These are phyloP conservation scores for Reinhardtius hippoglossoides DNA, from an alignment of 2,113 vertebrate genomes.

Conservation along the genomic window DNA sequence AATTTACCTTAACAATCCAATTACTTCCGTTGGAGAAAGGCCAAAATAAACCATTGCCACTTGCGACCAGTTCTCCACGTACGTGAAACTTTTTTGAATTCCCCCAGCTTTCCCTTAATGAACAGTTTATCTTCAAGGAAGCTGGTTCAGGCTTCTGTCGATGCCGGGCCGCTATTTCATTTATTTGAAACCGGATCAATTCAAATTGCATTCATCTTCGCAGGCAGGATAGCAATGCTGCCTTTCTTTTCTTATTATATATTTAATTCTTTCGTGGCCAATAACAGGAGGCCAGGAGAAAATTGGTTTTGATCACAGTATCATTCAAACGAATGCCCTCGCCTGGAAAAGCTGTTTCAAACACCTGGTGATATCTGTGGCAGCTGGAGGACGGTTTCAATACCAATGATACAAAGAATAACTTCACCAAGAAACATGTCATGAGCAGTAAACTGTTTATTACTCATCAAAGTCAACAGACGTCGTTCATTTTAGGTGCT, in stretches of 20 bases:
- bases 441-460: not conserved
- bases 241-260: constrained; percentile 16
- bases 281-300: not conserved
- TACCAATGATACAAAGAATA: not conserved
- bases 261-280: constrained; percentile 13
- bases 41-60: constrained; percentile 54
- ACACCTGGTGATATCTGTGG: not conserved
- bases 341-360: not conserved
- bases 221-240: constrained; percentile 17
- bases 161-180: constrained; percentile 27
- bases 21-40: constrained; percentile 46
- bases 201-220: constrained; percentile 24
- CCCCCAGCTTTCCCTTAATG: constrained; percentile 43
- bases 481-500: not conserved
- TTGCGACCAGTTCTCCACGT: constrained; percentile 2
- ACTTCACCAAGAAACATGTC: not conserved
- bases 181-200: constrained; percentile 6
- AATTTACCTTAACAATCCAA: constrained; percentile 55
- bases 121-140: constrained; percentile 53
- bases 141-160: constrained; percentile 16
- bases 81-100: constrained; percentile 34
- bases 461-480: not conserved
- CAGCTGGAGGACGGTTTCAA: not conserved
- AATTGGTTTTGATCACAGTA: constrained; percentile 8
- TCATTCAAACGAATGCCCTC: constrained; percentile 13